phyloP scores from a whole-genome alignment of 2,113 vertebrate genomes.

The Symphodus melops region DNA sequence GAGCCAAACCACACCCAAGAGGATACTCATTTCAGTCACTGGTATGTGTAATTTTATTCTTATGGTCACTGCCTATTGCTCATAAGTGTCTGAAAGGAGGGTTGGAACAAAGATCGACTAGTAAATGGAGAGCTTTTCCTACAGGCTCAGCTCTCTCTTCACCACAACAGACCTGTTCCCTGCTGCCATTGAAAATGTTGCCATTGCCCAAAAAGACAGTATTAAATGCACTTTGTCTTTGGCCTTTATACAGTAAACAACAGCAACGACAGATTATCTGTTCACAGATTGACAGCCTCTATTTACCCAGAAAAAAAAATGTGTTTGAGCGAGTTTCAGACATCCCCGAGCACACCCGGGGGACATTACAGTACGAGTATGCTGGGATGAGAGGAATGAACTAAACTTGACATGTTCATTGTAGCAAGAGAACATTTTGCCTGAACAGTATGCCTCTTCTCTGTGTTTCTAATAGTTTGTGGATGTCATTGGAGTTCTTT shows the following conservation, averaged over 20 bases:
- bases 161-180: too few relatives aligned
- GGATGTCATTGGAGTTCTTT: slow-evolving; percentile 5
- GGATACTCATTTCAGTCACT: too few relatives aligned
- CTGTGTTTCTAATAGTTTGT: neutral
- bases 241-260: neutral
- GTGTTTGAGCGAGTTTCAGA: neutral
- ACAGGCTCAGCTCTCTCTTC: too few relatives aligned
- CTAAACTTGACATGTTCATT: slow-evolving; percentile 19
- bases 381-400: neutral
- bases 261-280: neutral
- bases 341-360: neutral
- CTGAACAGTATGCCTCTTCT: neutral
- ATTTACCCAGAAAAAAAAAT: neutral
- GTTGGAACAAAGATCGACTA: too few relatives aligned
- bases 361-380: neutral
- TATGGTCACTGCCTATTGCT: too few relatives aligned
- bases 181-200: too few relatives aligned
- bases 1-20: too few relatives aligned
- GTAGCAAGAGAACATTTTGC: neutral
- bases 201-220: too few relatives aligned
- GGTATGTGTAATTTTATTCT: too few relatives aligned
- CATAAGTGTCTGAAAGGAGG: too few relatives aligned
- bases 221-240: neutral
- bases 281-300: neutral
- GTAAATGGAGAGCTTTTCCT: too few relatives aligned